These are phyloP conservation scores for Montifringilla adamsi DNA, from an alignment of 2,113 vertebrate genomes.

Conservation along the genomic window DNA sequence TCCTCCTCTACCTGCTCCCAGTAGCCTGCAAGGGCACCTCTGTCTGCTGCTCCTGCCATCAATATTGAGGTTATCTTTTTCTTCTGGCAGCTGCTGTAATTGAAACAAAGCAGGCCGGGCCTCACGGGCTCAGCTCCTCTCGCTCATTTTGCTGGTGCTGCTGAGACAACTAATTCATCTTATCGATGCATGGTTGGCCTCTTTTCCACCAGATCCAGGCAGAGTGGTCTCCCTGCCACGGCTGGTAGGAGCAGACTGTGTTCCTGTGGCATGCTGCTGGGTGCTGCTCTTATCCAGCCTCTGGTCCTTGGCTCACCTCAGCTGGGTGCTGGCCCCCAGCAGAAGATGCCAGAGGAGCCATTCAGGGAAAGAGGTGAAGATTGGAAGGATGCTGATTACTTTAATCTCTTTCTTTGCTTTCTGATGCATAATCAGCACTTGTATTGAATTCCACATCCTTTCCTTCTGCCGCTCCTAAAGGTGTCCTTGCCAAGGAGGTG, in stretches of 20 bases:
- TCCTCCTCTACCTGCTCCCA: slow-evolving; percentile 40
- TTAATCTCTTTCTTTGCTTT: background rate
- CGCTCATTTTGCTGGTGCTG: slow-evolving; percentile 68
- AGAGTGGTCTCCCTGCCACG: background rate
- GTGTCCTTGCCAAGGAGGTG: background rate
- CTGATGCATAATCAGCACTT: background rate
- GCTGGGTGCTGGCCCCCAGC: background rate
- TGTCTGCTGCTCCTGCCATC: slow-evolving; percentile 70
- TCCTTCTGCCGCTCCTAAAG: background rate
- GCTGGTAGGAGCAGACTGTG: background rate
- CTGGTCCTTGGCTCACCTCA: background rate
- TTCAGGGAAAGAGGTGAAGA: background rate
- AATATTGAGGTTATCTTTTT: slow-evolving; percentile 70
- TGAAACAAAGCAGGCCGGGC: slow-evolving; percentile 75
- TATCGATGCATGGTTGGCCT: slow-evolving; percentile 52
- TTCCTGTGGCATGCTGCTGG: background rate
- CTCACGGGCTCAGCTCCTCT: slow-evolving; percentile 65
- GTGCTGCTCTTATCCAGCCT: background rate
- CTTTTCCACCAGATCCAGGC: slow-evolving; percentile 62
- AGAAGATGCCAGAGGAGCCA: background rate
- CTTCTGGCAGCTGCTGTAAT: slow-evolving; percentile 75
- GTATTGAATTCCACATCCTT: background rate
- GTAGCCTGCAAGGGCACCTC: slow-evolving; percentile 58
- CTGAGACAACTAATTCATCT: slow-evolving; percentile 74
- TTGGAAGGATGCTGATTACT: background rate